These are phyloP conservation scores for Acromyrmex heyeri DNA, from an alignment of 1,140 invertebrate genomes.

Conservation along the genomic window DNA sequence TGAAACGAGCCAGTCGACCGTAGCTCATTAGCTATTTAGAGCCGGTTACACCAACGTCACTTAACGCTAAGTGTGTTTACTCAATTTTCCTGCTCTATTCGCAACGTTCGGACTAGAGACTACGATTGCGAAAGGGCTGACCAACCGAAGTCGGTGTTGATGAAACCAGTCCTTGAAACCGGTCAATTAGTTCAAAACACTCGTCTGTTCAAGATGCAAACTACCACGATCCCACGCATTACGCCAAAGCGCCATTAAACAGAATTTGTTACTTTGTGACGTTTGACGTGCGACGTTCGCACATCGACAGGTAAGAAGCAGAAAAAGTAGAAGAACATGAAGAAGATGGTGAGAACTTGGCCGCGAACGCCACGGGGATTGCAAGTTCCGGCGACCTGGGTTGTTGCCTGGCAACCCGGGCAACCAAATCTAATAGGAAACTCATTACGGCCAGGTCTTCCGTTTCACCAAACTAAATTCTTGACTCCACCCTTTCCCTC, in stretches of 20 bases:
- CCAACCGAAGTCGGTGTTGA: not conserved
- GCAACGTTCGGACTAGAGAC: not conserved
- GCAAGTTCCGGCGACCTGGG: slow-evolving; percentile 75
- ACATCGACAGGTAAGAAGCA: not conserved
- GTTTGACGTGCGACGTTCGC: slow-evolving; percentile 35
- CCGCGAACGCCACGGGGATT: slow-evolving; percentile 73
- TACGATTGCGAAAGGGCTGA: not conserved
- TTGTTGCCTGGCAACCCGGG: slow-evolving; percentile 79
- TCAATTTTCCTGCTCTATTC: slow-evolving; percentile 43
- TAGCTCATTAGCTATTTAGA: slow-evolving; percentile 63
- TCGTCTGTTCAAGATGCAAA: not conserved
- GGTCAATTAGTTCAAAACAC: slow-evolving; percentile 22
- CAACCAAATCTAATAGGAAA: slow-evolving; percentile 86
- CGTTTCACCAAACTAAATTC: slow-evolving; percentile 83
- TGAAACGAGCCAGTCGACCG: slow-evolving; percentile 61
- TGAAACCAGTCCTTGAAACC: slow-evolving; percentile 8
- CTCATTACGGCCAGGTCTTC: slow-evolving; percentile 84
- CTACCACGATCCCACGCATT: not conserved
- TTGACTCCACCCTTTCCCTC: slow-evolving; percentile 70
- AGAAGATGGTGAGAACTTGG: slow-evolving; percentile 36
- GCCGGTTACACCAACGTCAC: slow-evolving; percentile 56
- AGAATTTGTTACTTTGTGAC: slow-evolving; percentile 39
- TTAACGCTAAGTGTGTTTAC: slow-evolving; percentile 59
- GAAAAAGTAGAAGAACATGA: slow-evolving; percentile 40
- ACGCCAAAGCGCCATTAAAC: slow-evolving; percentile 1